These are phyloP conservation scores for Isurus oxyrinchus DNA, from an alignment of 2,113 vertebrate species.

Conservation along the genomic window DNA sequence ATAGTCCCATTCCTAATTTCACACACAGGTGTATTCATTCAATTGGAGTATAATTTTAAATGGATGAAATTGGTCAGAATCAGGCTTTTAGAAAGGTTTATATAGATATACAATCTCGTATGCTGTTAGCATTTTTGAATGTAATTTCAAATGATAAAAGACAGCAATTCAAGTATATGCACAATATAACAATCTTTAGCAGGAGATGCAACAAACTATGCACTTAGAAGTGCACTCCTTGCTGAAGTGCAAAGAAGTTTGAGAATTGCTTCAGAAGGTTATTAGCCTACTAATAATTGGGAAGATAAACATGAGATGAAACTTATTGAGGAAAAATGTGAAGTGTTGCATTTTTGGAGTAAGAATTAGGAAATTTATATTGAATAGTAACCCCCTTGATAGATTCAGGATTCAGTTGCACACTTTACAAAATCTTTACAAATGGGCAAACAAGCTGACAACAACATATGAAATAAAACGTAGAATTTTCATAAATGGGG, in stretches of 20 bases:
- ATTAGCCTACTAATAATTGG: background rate
- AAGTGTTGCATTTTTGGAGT: background rate
- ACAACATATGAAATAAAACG: background rate
- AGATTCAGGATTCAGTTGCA: background rate
- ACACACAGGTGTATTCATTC: background rate
- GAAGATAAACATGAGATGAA: background rate
- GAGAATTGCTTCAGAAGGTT: background rate
- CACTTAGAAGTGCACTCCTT: background rate
- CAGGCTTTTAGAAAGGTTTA: background rate
- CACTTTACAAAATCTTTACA: background rate
- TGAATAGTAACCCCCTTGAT: background rate
- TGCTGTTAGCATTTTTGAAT: background rate
- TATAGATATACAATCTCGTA: background rate
- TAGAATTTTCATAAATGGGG: background rate
- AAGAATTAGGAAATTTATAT: background rate
- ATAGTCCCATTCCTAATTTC: background rate
- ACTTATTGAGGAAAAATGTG: background rate
- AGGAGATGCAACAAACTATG: background rate
- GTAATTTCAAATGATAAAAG: background rate
- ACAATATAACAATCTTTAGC: background rate
- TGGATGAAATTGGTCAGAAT: background rate
- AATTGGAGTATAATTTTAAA: background rate
- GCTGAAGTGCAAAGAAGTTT: background rate
- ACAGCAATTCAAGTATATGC: background rate
- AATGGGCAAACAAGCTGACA: background rate